Conservation (phyloP, 2,888 invertebrate genomes). For the Polyommatus icarus region DNA sequence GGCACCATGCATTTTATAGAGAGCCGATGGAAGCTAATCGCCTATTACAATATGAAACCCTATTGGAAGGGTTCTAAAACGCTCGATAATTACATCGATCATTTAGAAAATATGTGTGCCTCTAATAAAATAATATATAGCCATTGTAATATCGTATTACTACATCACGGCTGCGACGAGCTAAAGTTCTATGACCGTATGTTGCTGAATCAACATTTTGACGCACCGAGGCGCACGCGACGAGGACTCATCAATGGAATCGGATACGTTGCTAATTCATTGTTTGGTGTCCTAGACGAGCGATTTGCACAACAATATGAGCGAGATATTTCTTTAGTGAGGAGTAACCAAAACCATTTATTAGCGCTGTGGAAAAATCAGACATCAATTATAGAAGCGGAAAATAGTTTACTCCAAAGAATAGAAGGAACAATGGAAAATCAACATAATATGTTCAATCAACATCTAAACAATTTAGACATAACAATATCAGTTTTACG, state of each 20-base stretch:
- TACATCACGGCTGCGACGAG: background rate
- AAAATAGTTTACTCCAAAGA: background rate
- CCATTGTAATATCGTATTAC: background rate
- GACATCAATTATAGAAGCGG: conserved; percentile 21
- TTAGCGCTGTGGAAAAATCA: conserved; percentile 12
- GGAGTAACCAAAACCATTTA: conserved; percentile 9
- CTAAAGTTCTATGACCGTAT: conserved; percentile 20
- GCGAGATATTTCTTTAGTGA: no score
- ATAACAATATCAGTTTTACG: background rate
- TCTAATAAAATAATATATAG: background rate
- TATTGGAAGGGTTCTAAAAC: no score
- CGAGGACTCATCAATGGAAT: conserved; percentile 41
- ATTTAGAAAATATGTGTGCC: no score
- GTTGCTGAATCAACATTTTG: conserved; percentile 32
- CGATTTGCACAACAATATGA: no score
- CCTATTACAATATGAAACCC: no score
- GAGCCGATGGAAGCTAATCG: no score
- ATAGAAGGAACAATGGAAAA: no score
- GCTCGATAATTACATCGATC: no score
- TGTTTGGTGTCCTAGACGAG: no score
- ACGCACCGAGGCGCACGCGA: conserved; percentile 12
- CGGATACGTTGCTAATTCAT: conserved; percentile 35
- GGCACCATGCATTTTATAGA: no score
- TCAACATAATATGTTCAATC: no score
- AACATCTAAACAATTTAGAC: no score